These are phyloP conservation scores for Dicyrtoma fusca DNA, from an alignment of 2,888 invertebrate genomes.

Conservation along the genomic window DNA sequence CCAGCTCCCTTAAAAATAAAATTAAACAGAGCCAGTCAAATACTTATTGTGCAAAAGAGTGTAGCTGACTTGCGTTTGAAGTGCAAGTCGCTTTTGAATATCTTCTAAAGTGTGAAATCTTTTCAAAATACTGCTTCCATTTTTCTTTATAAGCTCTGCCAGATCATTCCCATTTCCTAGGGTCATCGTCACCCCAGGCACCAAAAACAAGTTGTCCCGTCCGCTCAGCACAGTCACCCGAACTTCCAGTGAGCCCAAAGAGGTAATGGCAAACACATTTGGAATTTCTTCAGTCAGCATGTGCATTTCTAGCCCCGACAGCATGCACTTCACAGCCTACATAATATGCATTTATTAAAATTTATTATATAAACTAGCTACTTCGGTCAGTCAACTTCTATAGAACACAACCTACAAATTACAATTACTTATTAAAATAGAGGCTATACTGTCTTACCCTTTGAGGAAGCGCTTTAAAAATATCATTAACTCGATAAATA, in stretches of 20 bases:
- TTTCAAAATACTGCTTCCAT: neutral
- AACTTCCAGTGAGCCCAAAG: neutral
- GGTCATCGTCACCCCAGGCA: neutral
- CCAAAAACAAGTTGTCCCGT: neutral
- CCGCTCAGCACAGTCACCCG: neutral
- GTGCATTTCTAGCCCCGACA: conserved; percentile 1
- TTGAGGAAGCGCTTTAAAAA: too few relatives aligned
- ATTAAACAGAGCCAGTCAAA: neutral
- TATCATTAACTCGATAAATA: neutral
- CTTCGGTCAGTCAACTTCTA: too few relatives aligned
- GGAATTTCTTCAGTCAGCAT: conserved; percentile 2
- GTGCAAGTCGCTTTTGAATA: too few relatives aligned
- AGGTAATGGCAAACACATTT: neutral
- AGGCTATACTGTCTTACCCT: too few relatives aligned
- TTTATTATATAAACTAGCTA: too few relatives aligned
- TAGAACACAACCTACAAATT: too few relatives aligned
- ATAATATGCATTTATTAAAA: neutral
- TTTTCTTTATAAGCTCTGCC: neutral
- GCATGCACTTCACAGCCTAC: neutral
- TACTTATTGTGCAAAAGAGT: too few relatives aligned
- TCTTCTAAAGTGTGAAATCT: too few relatives aligned
- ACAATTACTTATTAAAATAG: too few relatives aligned
- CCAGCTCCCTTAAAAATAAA: neutral
- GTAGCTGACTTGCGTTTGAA: too few relatives aligned
- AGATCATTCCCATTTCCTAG: neutral